Base-by-base conservation (phyloP, 37 sponge, comb jelly and placozoan genomes). In the Dysidea cf. avara region DNA sequence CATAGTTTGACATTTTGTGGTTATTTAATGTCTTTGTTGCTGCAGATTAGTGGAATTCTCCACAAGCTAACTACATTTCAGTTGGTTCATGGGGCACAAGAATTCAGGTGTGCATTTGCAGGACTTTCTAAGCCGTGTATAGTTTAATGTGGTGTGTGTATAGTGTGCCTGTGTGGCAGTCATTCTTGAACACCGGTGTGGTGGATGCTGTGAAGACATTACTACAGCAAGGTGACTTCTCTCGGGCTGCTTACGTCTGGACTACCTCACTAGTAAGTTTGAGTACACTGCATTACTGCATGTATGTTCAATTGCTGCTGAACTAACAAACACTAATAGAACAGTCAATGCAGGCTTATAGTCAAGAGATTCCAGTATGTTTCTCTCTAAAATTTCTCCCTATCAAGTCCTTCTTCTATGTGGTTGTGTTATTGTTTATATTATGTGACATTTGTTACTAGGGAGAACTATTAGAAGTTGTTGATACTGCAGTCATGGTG, bases 21-120 rank as follows among this genome's bases (percentile, higher is more conserved):
- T 12, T 43, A 43, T 43, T 43, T 43, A 43, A 43, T 9, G 5
- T 43, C 9, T 43, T 43, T n/a, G n/a, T n/a, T n/a, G n/a, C n/a
- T n/a, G n/a, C n/a, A 43, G 46, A 43, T 43, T 43, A 43, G 46
- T 43, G 46, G 5, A 12, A 43, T 58, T 37, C 60, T 78, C 0
- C 55, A 78, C 49, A 66, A 54, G 68, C 36, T 78, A 32, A 58
- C 60, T 21, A 78, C 68, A 2, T 67, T 66, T 48, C 67, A 66
- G 46, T 39, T 78, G 49, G 58, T 78, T 22, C 21, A 37, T 4
- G 48, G 68, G 2, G 33, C 39, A 20, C 29, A 56, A 35, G 7
- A 5, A 1, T 78, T 78, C 68, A 68, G 78, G 78, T 78, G 2
- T 13, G 60, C 56, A 7, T 35, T 51, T 70, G 71, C 9, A 7